These are phyloP conservation scores for Pampusana beccarii DNA, from an alignment of 2,113 vertebrate genomes.

Conservation along the genomic window DNA sequence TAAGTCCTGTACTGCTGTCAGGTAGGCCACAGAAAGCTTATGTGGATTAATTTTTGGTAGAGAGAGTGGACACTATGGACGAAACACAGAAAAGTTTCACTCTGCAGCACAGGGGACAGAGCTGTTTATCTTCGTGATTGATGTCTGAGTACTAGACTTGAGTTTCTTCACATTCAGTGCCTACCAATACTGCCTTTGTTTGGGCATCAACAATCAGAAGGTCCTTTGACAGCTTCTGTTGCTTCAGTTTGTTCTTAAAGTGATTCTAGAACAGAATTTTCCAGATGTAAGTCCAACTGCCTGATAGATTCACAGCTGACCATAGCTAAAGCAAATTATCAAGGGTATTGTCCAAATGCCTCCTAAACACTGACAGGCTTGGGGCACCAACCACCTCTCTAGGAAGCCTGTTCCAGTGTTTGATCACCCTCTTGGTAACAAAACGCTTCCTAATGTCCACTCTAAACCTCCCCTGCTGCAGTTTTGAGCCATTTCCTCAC, in stretches of 20 bases:
- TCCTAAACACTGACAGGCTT: neutral
- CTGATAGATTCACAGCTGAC: neutral
- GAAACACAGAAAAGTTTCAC: neutral
- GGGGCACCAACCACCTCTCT: neutral
- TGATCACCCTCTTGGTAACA: neutral
- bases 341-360: neutral
- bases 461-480: neutral
- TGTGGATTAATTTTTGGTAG: neutral
- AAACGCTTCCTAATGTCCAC: neutral
- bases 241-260: neutral
- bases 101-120: neutral
- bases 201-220: neutral
- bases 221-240: neutral
- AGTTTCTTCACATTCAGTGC: neutral
- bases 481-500: rapidly evolving
- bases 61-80: neutral
- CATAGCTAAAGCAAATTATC: neutral
- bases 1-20: constrained; percentile 34
- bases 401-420: neutral
- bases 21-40: constrained; percentile 22
- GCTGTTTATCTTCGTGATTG: neutral
- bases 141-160: neutral
- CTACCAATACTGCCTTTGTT: neutral
- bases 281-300: neutral
- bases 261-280: neutral